Evolutionary conservation across 2,797 vertebrate species (phyloP).

Genomic region (Danio tinwini): DNA sequence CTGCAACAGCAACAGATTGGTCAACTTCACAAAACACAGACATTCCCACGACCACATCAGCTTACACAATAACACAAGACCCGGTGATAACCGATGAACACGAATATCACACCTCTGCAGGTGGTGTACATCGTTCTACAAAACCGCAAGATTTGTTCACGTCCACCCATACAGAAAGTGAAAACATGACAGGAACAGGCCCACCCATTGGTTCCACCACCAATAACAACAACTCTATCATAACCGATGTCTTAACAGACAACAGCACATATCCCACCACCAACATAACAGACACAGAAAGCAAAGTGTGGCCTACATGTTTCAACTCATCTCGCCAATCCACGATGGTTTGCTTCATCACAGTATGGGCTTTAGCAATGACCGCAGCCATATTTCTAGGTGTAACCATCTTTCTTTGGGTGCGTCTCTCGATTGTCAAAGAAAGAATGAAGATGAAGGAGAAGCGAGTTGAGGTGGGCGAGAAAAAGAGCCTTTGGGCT

Average conservation of each 20-base stretch:
- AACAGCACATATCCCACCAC: conserved; percentile 1
- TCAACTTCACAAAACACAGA: conserved; percentile 8
- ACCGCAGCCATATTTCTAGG: conserved; percentile 62
- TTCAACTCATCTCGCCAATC: not conserved
- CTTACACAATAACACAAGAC: not conserved
- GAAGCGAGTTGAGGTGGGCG: not conserved
- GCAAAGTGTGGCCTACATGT: conserved; percentile 18
- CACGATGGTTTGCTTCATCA: conserved; percentile 60
- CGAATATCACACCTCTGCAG: not conserved
- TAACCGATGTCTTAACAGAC: not conserved
- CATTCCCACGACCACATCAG: not conserved
- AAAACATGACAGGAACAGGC: not conserved
- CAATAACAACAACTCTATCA: conserved; percentile 17
- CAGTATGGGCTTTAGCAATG: conserved; percentile 61
- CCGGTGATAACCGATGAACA: not conserved
- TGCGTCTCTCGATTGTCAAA: conserved; percentile 56
- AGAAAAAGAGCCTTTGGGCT: conserved; percentile 59
- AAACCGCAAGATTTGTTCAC: not conserved
- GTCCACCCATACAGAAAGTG: not conserved
- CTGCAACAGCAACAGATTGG: not conserved
- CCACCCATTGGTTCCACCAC: conserved; percentile 1
- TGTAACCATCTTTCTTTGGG: conserved; percentile 63
- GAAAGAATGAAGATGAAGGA: conserved; percentile 5
- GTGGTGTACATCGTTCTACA: not conserved
- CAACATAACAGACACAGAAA: not conserved